A percentile compares a stretch with the other conserved stretches of the same genome.
Conservation (phyloP, 2,113 vertebrate species). For the Myocastor coypus region DNA sequence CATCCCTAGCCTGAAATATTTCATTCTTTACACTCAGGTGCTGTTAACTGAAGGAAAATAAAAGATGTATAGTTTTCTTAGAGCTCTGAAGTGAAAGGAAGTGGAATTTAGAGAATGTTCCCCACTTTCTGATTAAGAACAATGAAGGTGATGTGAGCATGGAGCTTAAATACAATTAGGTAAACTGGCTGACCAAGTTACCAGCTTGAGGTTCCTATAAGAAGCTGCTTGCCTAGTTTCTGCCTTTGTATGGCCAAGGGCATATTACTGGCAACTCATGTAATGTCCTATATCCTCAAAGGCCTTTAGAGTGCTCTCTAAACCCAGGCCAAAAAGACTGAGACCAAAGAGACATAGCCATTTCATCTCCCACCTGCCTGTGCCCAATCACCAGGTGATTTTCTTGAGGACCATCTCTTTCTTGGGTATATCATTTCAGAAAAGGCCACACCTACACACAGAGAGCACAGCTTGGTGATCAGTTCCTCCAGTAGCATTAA, state of each 20-base stretch:
- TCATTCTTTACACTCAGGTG: background rate
- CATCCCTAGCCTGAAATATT: background rate
- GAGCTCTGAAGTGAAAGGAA: background rate
- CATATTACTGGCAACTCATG: background rate
- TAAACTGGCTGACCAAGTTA: background rate
- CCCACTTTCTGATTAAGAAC: background rate
- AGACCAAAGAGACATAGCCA: background rate
- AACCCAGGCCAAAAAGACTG: background rate
- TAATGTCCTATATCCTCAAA: background rate
- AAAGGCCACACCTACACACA: background rate
- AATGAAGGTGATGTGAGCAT: background rate
- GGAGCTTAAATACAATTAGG: background rate
- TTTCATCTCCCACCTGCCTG: background rate
- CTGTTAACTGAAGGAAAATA: background rate
- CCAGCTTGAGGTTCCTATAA: background rate
- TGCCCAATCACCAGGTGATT: background rate
- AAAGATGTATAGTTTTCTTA: conserved; percentile 6
- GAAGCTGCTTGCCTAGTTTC: background rate
- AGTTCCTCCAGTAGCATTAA: background rate
- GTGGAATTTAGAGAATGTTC: background rate
- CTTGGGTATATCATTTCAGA: background rate
- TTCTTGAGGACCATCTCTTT: background rate
- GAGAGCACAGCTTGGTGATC: background rate
- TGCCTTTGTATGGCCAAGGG: background rate
- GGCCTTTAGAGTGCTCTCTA: background rate